A percentile compares a stretch with the other conserved stretches of the same genome.
These are phyloP conservation scores for Lagria hirta DNA, from an alignment of 2,888 invertebrate genomes.

Conservation along the genomic window DNA sequence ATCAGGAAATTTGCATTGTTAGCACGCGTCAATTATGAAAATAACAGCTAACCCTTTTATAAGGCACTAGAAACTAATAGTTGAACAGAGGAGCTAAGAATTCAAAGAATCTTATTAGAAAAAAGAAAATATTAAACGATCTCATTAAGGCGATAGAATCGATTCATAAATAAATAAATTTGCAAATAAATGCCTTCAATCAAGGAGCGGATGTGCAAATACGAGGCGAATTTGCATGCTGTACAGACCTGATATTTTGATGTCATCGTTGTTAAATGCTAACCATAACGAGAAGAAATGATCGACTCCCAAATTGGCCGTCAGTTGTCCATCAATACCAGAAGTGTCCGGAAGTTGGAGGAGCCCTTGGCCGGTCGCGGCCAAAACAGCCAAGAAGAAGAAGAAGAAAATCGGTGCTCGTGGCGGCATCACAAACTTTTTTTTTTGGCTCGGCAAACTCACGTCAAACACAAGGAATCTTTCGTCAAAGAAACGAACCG, in stretches of 20 bases:
- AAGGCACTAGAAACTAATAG: too few relatives aligned
- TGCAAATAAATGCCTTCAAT: constrained; percentile 2
- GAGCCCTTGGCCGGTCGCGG: constrained; percentile 24
- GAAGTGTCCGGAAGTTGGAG: constrained; percentile 55
- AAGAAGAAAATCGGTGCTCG: constrained; percentile 20
- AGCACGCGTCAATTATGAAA: too few relatives aligned
- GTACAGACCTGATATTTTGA: constrained; percentile 53
- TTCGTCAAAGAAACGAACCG: constrained; percentile 32
- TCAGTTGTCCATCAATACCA: constrained; percentile 56
- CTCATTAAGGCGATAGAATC: too few relatives aligned
- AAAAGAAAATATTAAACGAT: too few relatives aligned
- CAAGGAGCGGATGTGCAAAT: constrained; percentile 1
- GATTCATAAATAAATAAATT: too few relatives aligned
- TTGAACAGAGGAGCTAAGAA: too few relatives aligned
- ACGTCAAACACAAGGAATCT: constrained; percentile 27
- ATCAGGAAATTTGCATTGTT: too few relatives aligned
- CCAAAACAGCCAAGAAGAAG: constrained; percentile 20
- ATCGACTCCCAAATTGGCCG: constrained; percentile 56
- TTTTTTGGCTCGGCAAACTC: constrained; percentile 14
- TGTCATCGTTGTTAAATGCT: constrained; percentile 57
- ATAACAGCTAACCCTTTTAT: too few relatives aligned
- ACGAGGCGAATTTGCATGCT: constrained; percentile 2
- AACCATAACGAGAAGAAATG: constrained; percentile 59
- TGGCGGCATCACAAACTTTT: constrained; percentile 9
- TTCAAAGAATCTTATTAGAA: too few relatives aligned